These are phyloP conservation scores for Heliornis fulica DNA, from an alignment of 2,113 vertebrate genomes.

Conservation along the genomic window DNA sequence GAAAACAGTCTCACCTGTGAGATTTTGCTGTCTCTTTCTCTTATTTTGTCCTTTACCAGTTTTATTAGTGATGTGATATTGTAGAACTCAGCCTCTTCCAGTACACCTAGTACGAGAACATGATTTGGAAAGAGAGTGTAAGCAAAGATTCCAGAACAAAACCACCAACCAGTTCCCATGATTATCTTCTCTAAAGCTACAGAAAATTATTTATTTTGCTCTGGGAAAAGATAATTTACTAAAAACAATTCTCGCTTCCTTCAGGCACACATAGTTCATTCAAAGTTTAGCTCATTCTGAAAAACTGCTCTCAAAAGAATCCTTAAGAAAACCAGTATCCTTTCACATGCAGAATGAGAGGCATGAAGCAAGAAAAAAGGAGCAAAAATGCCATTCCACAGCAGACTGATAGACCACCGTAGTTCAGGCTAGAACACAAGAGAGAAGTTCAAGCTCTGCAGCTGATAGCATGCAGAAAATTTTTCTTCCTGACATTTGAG, in stretches of 20 bases:
- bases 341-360: not conserved
- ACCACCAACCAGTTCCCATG: not conserved
- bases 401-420: not conserved
- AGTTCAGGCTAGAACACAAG: not conserved
- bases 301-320: not conserved
- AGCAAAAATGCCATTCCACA: not conserved
- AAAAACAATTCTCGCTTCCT: not conserved
- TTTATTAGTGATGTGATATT: slow-evolving; percentile 99
- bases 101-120: slow-evolving; percentile 79
- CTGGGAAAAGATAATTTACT: not conserved
- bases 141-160: not conserved
- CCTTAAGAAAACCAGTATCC: not conserved
- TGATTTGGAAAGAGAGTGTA: not conserved
- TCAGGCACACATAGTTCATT: not conserved
- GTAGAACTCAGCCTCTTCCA: slow-evolving; percentile 99
- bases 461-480: not conserved
- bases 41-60: slow-evolving; percentile 96
- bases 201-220: not conserved
- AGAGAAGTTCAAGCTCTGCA: not conserved
- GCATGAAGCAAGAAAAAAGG: not conserved
- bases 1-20: slow-evolving; percentile 82
- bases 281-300: not conserved
- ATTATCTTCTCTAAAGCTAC: not conserved
- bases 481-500: not conserved
- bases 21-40: slow-evolving; percentile 94